Percentiles rank a stretch among this genome's conserved stretches.
Evolutionary conservation across 2,113 vertebrate species (phyloP).

Genomic region (Centropristis striata): DNA sequence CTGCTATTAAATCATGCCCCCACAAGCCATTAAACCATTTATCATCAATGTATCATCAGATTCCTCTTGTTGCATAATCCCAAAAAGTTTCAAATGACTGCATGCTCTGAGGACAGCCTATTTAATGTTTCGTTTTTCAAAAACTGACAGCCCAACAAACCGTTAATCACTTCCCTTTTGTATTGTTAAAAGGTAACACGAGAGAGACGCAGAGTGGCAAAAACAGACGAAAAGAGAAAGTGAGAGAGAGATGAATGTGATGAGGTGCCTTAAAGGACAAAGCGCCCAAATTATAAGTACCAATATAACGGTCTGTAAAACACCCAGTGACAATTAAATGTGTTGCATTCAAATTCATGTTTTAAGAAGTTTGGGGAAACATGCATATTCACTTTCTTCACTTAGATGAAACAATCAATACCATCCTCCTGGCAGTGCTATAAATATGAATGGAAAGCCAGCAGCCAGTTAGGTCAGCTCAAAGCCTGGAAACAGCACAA

Average conservation of each 20-base stretch:
- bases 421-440: not conserved
- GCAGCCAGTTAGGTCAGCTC: not conserved
- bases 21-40: fast-evolving
- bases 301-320: not conserved
- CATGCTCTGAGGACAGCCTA: too few relatives aligned
- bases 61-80: not conserved
- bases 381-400: not conserved
- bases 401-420: not conserved
- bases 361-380: not conserved
- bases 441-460: not conserved
- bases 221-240: not conserved
- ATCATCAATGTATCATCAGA: too few relatives aligned
- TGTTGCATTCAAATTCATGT: not conserved
- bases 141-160: not conserved
- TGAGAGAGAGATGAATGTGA: not conserved
- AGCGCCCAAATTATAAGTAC: not conserved
- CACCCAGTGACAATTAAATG: not conserved
- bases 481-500: not conserved
- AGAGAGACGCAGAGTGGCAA: not conserved
- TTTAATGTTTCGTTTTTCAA: not conserved
- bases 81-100: not conserved
- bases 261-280: not conserved
- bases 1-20: not conserved
- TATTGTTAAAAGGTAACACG: not conserved
- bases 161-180: not conserved